phyloP scores from a whole-genome alignment of 1,140 invertebrate species.

The Ceratina australensis region DNA sequence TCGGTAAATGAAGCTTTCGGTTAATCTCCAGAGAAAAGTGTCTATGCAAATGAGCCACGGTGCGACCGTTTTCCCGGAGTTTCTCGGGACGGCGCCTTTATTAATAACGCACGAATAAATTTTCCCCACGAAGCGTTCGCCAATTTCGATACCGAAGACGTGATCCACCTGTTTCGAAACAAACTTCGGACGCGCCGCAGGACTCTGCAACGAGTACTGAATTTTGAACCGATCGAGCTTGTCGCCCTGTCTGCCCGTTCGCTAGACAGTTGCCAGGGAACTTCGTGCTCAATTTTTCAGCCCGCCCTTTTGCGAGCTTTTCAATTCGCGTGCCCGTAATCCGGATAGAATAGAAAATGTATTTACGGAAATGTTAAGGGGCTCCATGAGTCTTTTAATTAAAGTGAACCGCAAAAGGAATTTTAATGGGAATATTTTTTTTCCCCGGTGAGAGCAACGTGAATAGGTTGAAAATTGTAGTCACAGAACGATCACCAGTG shows the following conservation, averaged over 20 bases:
- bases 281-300: not conserved
- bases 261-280: not conserved
- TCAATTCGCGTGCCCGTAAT: not conserved
- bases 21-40: constrained; percentile 23
- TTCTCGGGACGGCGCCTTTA: constrained; percentile 13
- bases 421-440: too few species aligned
- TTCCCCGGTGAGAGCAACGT: too few species aligned
- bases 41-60: constrained; percentile 14
- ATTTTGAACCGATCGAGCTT: constrained; percentile 10
- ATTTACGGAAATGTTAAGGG: too few species aligned
- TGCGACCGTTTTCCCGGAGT: not conserved
- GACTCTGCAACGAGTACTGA: not conserved
- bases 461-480: too few species aligned
- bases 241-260: not conserved
- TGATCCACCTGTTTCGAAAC: constrained; percentile 5
- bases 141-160: constrained; percentile 11
- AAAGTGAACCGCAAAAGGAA: too few species aligned
- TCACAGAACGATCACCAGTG: too few species aligned
- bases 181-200: constrained; percentile 1
- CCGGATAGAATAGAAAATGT: not conserved
- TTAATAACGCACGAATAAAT: constrained; percentile 42
- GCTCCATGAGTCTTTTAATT: too few species aligned
- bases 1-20: constrained; percentile 20
- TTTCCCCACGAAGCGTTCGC: not conserved
- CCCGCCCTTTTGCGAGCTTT: not conserved